These are phyloP conservation scores for Chiridota heheva DNA, from an alignment of 35 echinoderm and acorn worm genomes.

Conservation along the genomic window DNA sequence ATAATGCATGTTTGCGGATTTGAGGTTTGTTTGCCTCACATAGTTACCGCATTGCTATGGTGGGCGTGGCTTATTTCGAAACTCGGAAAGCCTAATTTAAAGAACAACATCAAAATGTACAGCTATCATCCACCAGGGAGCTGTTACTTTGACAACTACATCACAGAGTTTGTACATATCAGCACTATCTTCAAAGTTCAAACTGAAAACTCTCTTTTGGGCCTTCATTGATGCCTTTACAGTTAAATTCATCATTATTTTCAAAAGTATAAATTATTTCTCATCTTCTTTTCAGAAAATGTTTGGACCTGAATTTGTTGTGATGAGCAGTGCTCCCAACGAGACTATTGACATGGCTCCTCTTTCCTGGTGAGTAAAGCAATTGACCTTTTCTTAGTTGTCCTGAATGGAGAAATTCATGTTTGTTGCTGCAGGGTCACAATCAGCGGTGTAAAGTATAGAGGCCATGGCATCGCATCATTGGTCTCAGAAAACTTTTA, in stretches of 20 bases:
- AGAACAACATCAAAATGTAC: no score
- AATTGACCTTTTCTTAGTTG: neutral
- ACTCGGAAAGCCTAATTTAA: no score
- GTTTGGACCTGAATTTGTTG: constrained; percentile 96
- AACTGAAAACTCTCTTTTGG: neutral
- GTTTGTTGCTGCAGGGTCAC: no score
- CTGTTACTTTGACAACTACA: no score
- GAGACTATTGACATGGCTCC: constrained; percentile 70
- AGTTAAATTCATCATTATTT: neutral
- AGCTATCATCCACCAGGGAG: no score
- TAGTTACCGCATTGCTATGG: no score
- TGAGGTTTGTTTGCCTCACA: no score
- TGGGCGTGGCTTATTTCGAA: no score
- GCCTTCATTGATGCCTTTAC: neutral
- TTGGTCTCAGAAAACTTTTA: no score
- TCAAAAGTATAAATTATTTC: neutral
- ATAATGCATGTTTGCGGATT: no score
- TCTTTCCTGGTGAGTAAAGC: constrained; percentile 77
- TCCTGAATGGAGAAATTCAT: neutral
- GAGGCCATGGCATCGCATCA: no score
- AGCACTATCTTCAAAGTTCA: neutral
- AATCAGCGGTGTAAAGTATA: no score
- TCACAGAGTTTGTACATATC: neutral
- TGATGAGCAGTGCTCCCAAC: constrained; percentile 78
- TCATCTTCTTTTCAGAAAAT: constrained; percentile 65